These are phyloP conservation scores for Leucosticte australis DNA, from an alignment of 2,113 vertebrate species.

Conservation along the genomic window DNA sequence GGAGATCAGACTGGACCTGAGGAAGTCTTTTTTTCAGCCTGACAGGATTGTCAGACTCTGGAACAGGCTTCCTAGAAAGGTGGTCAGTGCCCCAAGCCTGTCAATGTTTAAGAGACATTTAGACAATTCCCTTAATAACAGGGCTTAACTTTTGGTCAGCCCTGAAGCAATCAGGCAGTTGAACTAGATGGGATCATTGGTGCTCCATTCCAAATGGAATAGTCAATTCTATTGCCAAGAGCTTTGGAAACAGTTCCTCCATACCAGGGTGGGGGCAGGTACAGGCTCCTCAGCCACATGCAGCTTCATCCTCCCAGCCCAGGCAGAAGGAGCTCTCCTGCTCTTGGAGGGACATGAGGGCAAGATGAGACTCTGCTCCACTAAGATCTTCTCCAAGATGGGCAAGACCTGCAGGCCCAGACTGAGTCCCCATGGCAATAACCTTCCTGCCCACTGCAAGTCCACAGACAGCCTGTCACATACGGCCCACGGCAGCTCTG, in stretches of 20 bases:
- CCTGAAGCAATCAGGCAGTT: neutral
- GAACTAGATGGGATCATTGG: neutral
- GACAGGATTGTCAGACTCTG: neutral
- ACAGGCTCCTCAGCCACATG: fast-evolving
- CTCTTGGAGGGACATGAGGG: neutral
- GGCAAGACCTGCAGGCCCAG: neutral
- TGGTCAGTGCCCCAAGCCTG: neutral
- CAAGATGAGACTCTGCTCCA: neutral
- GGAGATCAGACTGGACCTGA: neutral
- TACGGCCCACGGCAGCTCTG: fast-evolving
- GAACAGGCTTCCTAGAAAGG: neutral
- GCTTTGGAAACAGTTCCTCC: neutral
- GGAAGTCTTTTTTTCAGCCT: neutral
- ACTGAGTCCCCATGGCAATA: neutral
- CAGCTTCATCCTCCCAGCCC: neutral
- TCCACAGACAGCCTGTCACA: neutral
- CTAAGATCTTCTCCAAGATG: neutral
- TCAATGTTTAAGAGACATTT: neutral
- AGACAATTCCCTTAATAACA: neutral
- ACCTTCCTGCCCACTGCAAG: neutral
- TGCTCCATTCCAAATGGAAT: neutral
- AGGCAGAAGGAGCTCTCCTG: neutral
- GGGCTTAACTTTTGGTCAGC: neutral
- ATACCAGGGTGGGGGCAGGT: neutral
- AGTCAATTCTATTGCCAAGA: fast-evolving